These are phyloP conservation scores for Oligia strigilis DNA, from an alignment of 2,888 invertebrate genomes.

Conservation along the genomic window DNA sequence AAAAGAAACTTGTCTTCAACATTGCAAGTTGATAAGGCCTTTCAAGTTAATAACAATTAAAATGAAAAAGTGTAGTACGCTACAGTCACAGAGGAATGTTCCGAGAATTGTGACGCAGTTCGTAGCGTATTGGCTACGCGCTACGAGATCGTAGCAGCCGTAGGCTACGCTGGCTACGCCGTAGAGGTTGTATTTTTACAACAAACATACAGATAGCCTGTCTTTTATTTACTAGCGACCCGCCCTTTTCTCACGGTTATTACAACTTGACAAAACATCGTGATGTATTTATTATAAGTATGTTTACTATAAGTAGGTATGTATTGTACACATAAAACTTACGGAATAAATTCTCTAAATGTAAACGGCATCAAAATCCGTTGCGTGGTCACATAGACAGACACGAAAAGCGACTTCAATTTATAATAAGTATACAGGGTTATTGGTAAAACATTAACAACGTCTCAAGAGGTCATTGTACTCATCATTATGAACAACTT, in stretches of 20 bases:
- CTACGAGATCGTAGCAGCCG: constrained; percentile 19
- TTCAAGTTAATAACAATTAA: background rate
- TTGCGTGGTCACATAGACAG: background rate
- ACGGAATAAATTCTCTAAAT: background rate
- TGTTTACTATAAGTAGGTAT: no score
- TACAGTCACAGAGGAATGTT: background rate
- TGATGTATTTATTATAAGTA: background rate
- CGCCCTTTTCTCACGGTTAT: background rate
- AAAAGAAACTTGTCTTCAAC: background rate
- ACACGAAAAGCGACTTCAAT: background rate
- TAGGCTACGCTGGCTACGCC: constrained; percentile 3
- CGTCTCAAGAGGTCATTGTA: no score
- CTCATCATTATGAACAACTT: no score
- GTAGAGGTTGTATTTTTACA: background rate
- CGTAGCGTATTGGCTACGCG: constrained; percentile 24
- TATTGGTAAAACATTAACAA: no score
- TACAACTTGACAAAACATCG: background rate
- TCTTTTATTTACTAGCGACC: background rate
- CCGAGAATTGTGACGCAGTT: background rate
- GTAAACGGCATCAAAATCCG: background rate
- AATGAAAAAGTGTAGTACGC: background rate
- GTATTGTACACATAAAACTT: no score
- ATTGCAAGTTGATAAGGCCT: background rate
- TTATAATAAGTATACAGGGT: background rate
- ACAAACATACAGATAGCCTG: background rate